Conservation (phyloP, 2,888 invertebrate species). For the Mythimna pallens region DNA sequence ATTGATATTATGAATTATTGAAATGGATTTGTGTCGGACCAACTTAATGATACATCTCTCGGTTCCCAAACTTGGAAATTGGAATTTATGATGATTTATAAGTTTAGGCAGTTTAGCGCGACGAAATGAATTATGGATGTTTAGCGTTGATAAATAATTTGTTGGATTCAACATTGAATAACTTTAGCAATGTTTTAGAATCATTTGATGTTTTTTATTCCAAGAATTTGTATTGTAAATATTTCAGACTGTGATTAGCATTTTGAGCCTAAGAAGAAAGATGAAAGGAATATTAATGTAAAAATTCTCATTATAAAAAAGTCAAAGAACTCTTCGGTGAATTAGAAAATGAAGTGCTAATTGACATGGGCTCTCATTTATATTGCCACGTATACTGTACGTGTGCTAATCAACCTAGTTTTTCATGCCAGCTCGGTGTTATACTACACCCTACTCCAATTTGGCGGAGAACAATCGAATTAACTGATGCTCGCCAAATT, state of each 20-base stretch:
- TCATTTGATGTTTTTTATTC: constrained; percentile 38
- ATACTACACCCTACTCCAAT: constrained; percentile 40
- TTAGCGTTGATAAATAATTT: constrained; percentile 59
- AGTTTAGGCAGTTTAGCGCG: constrained; percentile 56
- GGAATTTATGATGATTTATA: constrained; percentile 70
- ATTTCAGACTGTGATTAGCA: constrained; percentile 31
- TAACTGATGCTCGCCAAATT: constrained; percentile 47
- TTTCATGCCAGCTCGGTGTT: constrained; percentile 41
- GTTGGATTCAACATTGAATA: constrained; percentile 48
- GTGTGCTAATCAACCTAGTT: constrained; percentile 45
- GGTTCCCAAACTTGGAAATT: constrained; percentile 66
- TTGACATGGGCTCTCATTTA: constrained; percentile 40
- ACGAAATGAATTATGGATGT: constrained; percentile 60
- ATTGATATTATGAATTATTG: constrained; percentile 79
- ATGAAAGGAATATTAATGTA: constrained; percentile 14
- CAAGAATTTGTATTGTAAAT: constrained; percentile 23
- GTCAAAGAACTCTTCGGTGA: constrained; percentile 7
- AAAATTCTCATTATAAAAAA: neutral
- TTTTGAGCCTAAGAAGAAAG: constrained; percentile 15
- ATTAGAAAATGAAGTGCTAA: constrained; percentile 48
- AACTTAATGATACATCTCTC: constrained; percentile 77
- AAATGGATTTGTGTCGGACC: constrained; percentile 75
- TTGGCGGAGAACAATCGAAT: constrained; percentile 45
- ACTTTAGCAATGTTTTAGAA: constrained; percentile 42
- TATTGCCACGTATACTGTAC: neutral